Conservation (phyloP, 2,888 invertebrate genomes). For the Caenorhabditis virilis region DNA sequence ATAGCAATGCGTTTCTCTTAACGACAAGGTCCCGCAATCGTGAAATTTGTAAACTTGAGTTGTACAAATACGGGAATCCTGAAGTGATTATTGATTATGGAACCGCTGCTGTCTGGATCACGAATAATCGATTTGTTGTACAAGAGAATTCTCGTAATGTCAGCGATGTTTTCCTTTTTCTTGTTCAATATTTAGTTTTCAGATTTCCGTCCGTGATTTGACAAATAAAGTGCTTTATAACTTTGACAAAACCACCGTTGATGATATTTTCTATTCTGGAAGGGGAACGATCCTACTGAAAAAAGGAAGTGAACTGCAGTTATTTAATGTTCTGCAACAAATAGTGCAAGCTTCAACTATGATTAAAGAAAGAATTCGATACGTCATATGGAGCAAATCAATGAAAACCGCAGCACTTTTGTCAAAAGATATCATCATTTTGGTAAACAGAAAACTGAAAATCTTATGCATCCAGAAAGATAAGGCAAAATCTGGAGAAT, state of each 20-base stretch:
- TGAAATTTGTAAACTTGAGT: constrained; percentile 90
- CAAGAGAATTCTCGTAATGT: constrained; percentile 86
- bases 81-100: constrained; percentile 80
- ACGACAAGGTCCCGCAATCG: constrained; percentile 80
- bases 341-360: constrained; percentile 74
- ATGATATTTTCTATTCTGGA: constrained; percentile 98
- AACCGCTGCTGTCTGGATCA: constrained; percentile 91
- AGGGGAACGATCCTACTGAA: constrained; percentile 88
- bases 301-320: constrained; percentile 81
- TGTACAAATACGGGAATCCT: constrained; percentile 75
- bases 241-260: constrained; percentile 78
- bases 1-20: constrained; percentile 89
- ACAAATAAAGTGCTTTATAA: constrained; percentile 95
- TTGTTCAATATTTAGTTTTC: constrained; percentile 1
- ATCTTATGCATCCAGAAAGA: constrained; percentile 89
- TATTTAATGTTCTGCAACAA: constrained; percentile 97
- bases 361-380: constrained; percentile 70
- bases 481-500: constrained; percentile 94
- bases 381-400: constrained; percentile 92
- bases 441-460: constrained; percentile 74
- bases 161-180: too few relatives aligned
- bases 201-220: constrained; percentile 78
- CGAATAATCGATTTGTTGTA: constrained; percentile 94
- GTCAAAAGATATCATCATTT: constrained; percentile 80
- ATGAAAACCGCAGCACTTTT: constrained; percentile 91